phyloP scores from a whole-genome alignment of 1,140 invertebrate species.

The Nylanderia fulva region DNA sequence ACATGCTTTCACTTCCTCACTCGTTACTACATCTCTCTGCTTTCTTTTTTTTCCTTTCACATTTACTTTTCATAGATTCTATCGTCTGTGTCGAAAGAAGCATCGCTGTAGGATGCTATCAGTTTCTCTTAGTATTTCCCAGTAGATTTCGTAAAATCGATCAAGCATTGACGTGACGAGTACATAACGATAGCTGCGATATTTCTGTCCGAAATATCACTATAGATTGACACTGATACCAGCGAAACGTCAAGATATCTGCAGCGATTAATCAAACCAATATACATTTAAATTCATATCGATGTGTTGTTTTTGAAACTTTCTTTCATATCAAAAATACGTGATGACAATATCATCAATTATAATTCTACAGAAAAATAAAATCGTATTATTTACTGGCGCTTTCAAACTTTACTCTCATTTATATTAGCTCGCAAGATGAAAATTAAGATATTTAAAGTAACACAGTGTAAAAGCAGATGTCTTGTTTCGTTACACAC shows the following conservation, averaged over 20 bases:
- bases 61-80: constrained; percentile 27
- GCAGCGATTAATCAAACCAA: constrained; percentile 18
- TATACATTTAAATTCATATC: background rate
- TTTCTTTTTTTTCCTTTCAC: constrained; percentile 27
- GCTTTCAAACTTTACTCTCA: background rate
- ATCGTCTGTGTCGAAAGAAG: background rate
- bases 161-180: background rate
- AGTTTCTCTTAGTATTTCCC: constrained; percentile 10
- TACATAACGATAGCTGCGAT: background rate
- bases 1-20: constrained; percentile 15
- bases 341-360: background rate
- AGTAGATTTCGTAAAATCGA: background rate
- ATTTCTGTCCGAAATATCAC: background rate
- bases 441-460: constrained; percentile 1
- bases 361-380: constrained; percentile 5
- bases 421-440: background rate
- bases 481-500: background rate
- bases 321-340: background rate
- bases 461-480: constrained; percentile 3
- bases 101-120: background rate
- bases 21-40: background rate
- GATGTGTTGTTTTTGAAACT: background rate
- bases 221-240: background rate
- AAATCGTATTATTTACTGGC: background rate
- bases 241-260: background rate